phyloP scores from a whole-genome alignment of 1,140 invertebrate genomes.

The Cydia fagiglandana region DNA sequence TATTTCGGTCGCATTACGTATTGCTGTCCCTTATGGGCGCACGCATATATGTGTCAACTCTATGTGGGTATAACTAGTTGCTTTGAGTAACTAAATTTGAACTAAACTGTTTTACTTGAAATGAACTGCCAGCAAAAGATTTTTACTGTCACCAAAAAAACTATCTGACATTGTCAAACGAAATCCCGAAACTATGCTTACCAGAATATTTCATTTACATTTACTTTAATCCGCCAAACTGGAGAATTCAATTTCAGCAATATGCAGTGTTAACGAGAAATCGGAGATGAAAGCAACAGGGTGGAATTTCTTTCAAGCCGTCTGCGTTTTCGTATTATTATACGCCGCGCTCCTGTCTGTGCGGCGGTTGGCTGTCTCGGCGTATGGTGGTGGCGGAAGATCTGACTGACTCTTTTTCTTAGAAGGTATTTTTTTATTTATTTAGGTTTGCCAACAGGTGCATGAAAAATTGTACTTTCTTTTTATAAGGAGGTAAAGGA shows the following conservation, averaged over 20 bases:
- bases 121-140: neutral
- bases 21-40: no score
- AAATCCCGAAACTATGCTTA: neutral
- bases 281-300: neutral
- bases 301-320: constrained; percentile 50
- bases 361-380: constrained; percentile 33
- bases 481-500: no score
- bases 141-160: neutral
- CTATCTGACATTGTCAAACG: neutral
- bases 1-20: no score
- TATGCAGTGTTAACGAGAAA: neutral
- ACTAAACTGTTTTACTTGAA: no score
- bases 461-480: no score
- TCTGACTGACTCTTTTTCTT: no score
- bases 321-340: constrained; percentile 49
- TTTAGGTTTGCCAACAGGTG: no score
- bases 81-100: no score
- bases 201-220: neutral
- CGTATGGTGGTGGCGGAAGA: no score
- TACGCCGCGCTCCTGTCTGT: constrained; percentile 52
- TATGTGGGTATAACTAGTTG: no score
- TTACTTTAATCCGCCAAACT: neutral
- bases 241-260: neutral
- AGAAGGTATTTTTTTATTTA: no score
- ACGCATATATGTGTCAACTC: no score